Evolutionary conservation across 1,140 invertebrate genomes (phyloP), one percentile per base, ranked within the genome.

Genomic region (Caerostris darwini): DNA sequence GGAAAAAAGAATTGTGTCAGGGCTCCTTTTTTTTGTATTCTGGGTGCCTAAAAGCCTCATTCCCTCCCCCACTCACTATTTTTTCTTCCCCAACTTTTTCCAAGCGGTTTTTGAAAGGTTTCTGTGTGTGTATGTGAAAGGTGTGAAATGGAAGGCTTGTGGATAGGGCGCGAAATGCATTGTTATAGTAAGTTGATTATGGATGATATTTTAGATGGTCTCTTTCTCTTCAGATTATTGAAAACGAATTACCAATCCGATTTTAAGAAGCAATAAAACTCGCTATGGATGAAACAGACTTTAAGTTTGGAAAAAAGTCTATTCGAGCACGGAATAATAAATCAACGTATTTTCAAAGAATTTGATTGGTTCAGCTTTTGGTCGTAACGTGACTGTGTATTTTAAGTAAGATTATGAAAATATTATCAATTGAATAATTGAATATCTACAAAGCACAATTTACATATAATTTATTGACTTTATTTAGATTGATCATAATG

Each of bases 1-100:
- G 54, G 92, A 83, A 58, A 61, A 87, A 87, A 93, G 92, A 93
- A 92, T 85, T 67, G 90, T 85, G 90, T 92, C 90, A 92, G 58
- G 50, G 50, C 8, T 34, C 34, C 34, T 57, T 77, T 92, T 71
- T 92, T 64, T 83, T 34, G 71, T 77, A 77, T 77, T 77, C 71
- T 77, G 71, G 71, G 34, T 77, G 34, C 71, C 34, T 77, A 77
- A 77, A 77, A 77, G 71, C 71, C 71, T 77, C 71, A 34, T 34
- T 34, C 34, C 56, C 14, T 56, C n/a, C 17, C n/a, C 57, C 17
- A 34, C 34, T 2, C 34, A 34, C 34, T 34, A 34, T 34, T 34
- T 34, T 77, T 77, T 77, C 17, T 56, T 8, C 88, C 10, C n/a
- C 7, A 19, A 59, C 58, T 87, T 81, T 81, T 53, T 81, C 14